A percentile compares a stretch with the other conserved stretches of the same genome.
Evolutionary conservation across 2,797 vertebrate species (phyloP).

Genomic region (Hapalemur alaotrensis): DNA sequence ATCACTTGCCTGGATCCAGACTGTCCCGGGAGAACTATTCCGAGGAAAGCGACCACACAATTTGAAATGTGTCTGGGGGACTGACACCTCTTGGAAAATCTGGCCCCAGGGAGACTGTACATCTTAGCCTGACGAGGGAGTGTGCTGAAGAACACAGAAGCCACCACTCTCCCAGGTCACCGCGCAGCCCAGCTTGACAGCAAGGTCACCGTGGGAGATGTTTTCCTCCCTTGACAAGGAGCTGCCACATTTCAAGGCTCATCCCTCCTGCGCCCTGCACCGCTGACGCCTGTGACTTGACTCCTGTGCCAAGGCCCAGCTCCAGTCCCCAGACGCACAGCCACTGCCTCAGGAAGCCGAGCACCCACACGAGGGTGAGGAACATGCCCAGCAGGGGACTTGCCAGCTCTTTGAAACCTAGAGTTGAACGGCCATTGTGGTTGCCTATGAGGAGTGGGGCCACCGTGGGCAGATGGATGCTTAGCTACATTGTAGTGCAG

Average conservation of each 20-base stretch:
- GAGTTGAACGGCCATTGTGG: background rate
- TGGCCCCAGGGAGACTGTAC: background rate
- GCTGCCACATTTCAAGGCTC: constrained; percentile 70
- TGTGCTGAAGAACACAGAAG: background rate
- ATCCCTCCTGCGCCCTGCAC: constrained; percentile 11
- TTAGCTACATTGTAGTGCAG: background rate
- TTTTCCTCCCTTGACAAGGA: constrained; percentile 67
- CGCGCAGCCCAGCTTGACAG: background rate
- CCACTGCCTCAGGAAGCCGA: constrained; percentile 57
- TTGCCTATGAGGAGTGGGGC: too few relatives aligned
- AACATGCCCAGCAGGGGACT: background rate
- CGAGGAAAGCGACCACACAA: background rate
- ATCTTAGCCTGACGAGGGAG: background rate
- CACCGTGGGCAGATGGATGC: fast-evolving
- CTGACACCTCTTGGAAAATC: constrained; percentile 53
- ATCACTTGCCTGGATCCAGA: background rate
- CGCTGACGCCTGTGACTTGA: constrained; percentile 48
- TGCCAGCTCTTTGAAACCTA: background rate
- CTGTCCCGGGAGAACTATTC: background rate
- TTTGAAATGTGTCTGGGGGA: background rate
- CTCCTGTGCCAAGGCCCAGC: constrained; percentile 63
- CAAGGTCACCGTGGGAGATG: constrained; percentile 47
- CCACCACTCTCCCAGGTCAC: too few relatives aligned
- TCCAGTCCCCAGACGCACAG: constrained; percentile 65
- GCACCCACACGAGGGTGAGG: fast-evolving